Base-by-base conservation (phyloP, 2,888 invertebrate genomes). In the Neoaliturus tenellus region DNA sequence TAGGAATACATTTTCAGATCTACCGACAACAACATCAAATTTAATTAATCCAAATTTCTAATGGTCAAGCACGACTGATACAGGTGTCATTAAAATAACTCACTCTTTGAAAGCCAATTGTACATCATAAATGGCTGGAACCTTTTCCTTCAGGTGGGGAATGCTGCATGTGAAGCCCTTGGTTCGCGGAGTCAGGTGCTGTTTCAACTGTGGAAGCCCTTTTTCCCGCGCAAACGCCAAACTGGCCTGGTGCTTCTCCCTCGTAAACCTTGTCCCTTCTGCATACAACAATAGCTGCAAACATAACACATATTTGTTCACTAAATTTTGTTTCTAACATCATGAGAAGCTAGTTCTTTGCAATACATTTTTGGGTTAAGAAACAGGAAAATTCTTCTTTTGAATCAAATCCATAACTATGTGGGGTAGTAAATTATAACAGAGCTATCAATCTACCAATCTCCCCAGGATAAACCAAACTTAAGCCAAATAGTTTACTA, bases 181-280 rank as follows among this genome's bases (percentile, higher is more conserved):
- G n/a, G 98, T 97, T 85, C 98, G 93, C n/a, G 99, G 98, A 33
- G 97, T 95, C 75, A 99, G 92, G 90, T 98, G 98, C 89, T 98
- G 95, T 89, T 98, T 97, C 35, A 98, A 92, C 86, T 94, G 92
- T 0, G 97, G 95, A 88, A 98, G 93, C 87, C 97, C 97, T 89
- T 96, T 96, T 88, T 97, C 95, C 88, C 93, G 93, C 0, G 98
- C 98, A 90, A 98, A 97, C 89, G 96, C 95, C 88, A 97, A 92
- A 83, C 98, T 97, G 0, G 96, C 96, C 90, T 95, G 94, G 89
- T 97, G 97, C 90, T 99, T 99, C 87, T 94, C 94, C 71, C 93
- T 91, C 0, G 98, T 98, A 89, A 97, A 98, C 81, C 98, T 93
- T 0, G 98, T 99, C 14, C 98, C 98, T 91, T 99, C 98, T 0